Evolutionary conservation across 1,140 invertebrate species (phyloP), one percentile per base, ranked within the genome.

Genomic region (Sesamia nonagrioides): DNA sequence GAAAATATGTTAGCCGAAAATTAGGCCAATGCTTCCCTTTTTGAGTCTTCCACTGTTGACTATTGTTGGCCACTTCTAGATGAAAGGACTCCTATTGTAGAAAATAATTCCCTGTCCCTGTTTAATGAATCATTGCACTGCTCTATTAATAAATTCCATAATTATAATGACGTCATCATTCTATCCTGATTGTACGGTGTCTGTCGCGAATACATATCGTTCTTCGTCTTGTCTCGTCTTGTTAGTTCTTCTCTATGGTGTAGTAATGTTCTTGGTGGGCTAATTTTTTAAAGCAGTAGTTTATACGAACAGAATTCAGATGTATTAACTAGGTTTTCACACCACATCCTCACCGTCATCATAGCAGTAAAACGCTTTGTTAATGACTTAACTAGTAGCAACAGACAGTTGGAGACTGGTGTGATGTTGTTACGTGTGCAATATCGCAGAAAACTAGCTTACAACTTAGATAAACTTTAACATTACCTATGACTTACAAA

Each of bases 191-290:
- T 88, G 74, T 75, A 79, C 79, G 80, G 78, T 86, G 72, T 86
- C 83, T 87, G 78, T 88, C 82, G 60, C 83, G 82, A 85, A 91
- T 89, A 90, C 90, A 91, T 92, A 92, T 93, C 89, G 89, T 89
- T 88, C 81, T 86, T 85, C 81, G 85, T 86, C 56, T 75, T 61
- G 86, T 88, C 87, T 85, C 80, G 77, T 86, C 81, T 84, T 76
- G 66, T 86, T 89, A 88, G 78, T 87, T 83, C 83, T 73, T 83
- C 77, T 82, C 33, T 80, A 82, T 72, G 74, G 18, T 60, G 71
- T 83, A 82, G 81, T 82, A 73, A 74, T 58, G 42, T 83, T 83
- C 69, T 79, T 56, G 56, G 71, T 81, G 69, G 77, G 75, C 74
- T 75, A 60, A 40, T 76, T 77, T 83, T 68, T 66, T 79, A 72